A percentile compares a stretch with the other conserved stretches of the same genome.
phyloP scores from a whole-genome alignment of 2,113 vertebrate species.

The Catharus fuscescens region DNA sequence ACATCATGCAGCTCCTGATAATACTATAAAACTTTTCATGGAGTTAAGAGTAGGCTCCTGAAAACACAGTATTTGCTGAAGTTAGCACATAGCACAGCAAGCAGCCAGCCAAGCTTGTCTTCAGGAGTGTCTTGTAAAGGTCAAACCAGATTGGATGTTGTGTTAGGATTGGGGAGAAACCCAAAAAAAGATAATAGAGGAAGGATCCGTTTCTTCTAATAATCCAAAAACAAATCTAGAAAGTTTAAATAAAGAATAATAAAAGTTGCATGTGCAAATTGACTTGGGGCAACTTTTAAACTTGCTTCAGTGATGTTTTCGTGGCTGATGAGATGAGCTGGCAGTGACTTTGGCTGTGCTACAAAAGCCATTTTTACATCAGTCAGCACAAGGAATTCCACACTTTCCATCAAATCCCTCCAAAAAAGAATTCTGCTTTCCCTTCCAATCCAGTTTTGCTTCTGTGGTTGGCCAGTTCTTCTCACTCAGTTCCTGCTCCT shows the following conservation, averaged over 20 bases:
- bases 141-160: not conserved
- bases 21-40: not conserved
- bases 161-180: not conserved
- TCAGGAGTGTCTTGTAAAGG: not conserved
- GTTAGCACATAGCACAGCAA: not conserved
- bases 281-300: not conserved
- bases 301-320: constrained; percentile 22
- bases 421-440: not conserved
- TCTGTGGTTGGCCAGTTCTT: not conserved
- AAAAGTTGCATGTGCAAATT: not conserved
- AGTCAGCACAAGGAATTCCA: constrained; percentile 5
- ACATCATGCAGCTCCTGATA: not conserved
- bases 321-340: not conserved
- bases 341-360: not conserved
- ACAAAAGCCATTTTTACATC: constrained; percentile 39
- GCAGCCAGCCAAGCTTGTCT: not conserved
- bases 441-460: not conserved
- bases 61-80: not conserved
- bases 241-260: constrained; percentile 15
- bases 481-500: not conserved
- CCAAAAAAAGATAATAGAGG: not conserved
- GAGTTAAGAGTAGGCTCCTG: not conserved
- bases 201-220: not conserved
- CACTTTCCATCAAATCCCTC: not conserved
- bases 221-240: not conserved